Percentiles rank a stretch among this genome's conserved stretches.
Evolutionary conservation across 1,140 invertebrate genomes (phyloP).

Genomic region (Brachionus plicatilis): DNA sequence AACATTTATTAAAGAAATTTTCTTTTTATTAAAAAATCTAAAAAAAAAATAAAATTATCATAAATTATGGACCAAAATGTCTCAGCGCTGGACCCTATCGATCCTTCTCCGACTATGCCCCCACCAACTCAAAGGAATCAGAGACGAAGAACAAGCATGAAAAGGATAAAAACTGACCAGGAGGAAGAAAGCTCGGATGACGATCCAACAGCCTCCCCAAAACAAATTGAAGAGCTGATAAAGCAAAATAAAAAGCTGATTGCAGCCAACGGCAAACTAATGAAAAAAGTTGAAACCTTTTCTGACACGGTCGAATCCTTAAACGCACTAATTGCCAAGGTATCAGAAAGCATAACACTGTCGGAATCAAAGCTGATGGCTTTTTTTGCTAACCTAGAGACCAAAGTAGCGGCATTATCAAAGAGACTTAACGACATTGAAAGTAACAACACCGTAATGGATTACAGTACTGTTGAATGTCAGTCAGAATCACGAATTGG

Average conservation of each 20-base stretch:
- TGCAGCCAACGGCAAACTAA: neutral
- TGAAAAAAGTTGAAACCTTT: neutral
- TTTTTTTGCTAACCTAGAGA: neutral
- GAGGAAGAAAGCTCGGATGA: neutral
- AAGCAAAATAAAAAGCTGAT: too few species aligned
- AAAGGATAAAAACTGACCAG: too few species aligned
- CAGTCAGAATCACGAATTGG: neutral
- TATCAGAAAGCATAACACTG: neutral
- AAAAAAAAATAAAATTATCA: too few species aligned
- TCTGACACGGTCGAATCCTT: neutral
- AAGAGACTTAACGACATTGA: neutral
- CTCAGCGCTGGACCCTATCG: too few species aligned
- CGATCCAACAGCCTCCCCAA: neutral
- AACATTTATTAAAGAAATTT: too few species aligned
- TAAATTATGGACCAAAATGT: too few species aligned
- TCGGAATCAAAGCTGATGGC: neutral
- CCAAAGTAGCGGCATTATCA: neutral
- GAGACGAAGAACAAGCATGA: too few species aligned
- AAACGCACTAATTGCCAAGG: neutral
- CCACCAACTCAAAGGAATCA: too few species aligned
- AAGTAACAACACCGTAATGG: neutral
- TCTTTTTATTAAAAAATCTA: too few species aligned
- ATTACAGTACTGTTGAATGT: neutral
- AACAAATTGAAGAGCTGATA: neutral
- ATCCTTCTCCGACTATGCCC: too few species aligned